phyloP scores from a whole-genome alignment of 2,113 vertebrate species.

The Eupsittula cactorum region DNA sequence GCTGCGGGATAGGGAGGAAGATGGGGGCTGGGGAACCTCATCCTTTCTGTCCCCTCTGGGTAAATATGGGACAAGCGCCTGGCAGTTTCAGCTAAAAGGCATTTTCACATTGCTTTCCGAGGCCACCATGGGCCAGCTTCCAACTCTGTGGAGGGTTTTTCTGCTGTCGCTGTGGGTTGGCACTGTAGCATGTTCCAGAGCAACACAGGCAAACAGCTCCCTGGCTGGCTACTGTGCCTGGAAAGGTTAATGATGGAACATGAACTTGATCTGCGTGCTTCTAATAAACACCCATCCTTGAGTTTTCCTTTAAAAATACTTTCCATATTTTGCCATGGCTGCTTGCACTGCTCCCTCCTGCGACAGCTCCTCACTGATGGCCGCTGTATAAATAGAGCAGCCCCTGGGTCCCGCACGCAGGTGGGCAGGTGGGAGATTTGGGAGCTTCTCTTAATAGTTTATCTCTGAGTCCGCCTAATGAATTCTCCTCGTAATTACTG shows the following conservation, averaged over 20 bases:
- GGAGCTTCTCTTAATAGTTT: conserved; percentile 46
- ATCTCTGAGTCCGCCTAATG: background rate
- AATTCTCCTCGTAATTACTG: conserved; percentile 20
- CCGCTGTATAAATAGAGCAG: background rate
- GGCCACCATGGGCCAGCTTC: background rate
- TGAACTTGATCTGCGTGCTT: background rate
- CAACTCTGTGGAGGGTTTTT: accelerated
- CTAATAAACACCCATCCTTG: background rate
- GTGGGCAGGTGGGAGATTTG: conserved; percentile 35
- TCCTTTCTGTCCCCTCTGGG: background rate
- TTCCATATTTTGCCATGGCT: background rate
- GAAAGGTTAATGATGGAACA: background rate
- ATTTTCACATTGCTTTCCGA: background rate
- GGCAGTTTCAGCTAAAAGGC: background rate
- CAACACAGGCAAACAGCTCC: background rate
- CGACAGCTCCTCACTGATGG: background rate
- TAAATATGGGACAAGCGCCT: background rate
- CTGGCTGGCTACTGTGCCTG: background rate
- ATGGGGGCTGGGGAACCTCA: background rate
- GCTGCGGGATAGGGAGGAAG: background rate
- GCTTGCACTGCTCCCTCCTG: background rate
- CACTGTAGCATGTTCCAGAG: background rate
- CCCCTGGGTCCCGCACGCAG: background rate
- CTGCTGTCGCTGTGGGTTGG: background rate
- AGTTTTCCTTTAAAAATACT: conserved; percentile 5